These are phyloP conservation scores for Pammene aurita DNA, from an alignment of 2,888 invertebrate genomes.

Conservation along the genomic window DNA sequence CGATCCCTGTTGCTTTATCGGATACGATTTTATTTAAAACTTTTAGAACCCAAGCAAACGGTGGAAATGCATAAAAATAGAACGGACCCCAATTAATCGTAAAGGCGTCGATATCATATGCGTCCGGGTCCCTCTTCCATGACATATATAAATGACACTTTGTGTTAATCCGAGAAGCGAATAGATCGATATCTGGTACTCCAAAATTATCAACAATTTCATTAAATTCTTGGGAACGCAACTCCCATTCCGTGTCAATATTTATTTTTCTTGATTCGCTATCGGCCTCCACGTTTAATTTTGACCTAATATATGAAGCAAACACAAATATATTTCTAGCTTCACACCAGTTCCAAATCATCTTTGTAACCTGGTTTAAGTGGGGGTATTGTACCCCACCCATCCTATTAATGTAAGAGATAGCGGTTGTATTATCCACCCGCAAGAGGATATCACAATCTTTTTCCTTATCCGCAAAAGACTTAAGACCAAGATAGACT, in stretches of 20 bases:
- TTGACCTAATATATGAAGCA: slow-evolving; percentile 22
- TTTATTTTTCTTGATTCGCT: slow-evolving; percentile 10
- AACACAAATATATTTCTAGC: slow-evolving; percentile 10
- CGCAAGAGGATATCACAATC: slow-evolving; percentile 21
- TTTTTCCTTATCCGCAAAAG: slow-evolving; percentile 7
- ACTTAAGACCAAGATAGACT: slow-evolving; percentile 1
- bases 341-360: slow-evolving; percentile 31
- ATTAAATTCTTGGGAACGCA: slow-evolving; percentile 5
- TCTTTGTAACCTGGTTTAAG: slow-evolving; percentile 1
- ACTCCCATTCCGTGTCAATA: slow-evolving; percentile 12
- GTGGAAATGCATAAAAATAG: slow-evolving; percentile 14
- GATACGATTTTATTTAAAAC: neutral
- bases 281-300: neutral
- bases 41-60: slow-evolving; percentile 8
- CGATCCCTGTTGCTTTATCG: slow-evolving; percentile 11
- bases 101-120: slow-evolving; percentile 12
- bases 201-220: too few relatives aligned
- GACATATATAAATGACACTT: slow-evolving; percentile 5
- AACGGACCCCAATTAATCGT: neutral
- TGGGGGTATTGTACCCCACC: slow-evolving; percentile 9
- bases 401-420: slow-evolving; percentile 26
- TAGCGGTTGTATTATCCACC: slow-evolving; percentile 32
- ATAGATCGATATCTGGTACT: slow-evolving; percentile 10
- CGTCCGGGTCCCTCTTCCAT: slow-evolving; percentile 17
- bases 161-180: slow-evolving; percentile 14